A percentile compares a stretch with the other conserved stretches of the same genome.
Conservation (phyloP, 2,113 vertebrate genomes). For the Calypte anna region DNA sequence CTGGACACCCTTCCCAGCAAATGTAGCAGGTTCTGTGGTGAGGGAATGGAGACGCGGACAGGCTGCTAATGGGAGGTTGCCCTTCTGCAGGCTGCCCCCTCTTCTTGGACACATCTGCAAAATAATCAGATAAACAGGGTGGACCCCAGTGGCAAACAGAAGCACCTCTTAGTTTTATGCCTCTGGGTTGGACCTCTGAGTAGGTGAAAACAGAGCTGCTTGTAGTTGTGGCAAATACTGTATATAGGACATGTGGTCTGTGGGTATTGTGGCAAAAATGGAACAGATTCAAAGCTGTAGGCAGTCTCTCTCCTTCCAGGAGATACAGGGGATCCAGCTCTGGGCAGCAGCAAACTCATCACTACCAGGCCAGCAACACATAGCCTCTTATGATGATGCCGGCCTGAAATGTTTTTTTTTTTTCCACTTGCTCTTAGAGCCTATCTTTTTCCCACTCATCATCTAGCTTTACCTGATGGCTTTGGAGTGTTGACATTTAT, state of each 20-base stretch:
- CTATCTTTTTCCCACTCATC: background rate
- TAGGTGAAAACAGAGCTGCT: background rate
- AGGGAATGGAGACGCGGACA: background rate
- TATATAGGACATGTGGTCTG: fast-evolving
- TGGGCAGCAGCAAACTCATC: background rate
- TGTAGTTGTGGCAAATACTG: background rate
- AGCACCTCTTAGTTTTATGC: background rate
- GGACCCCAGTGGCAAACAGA: background rate
- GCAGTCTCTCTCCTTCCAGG: background rate
- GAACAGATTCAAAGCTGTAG: background rate
- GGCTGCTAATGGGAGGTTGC: background rate
- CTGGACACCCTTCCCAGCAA: background rate
- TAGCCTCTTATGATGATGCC: background rate
- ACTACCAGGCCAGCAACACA: fast-evolving
- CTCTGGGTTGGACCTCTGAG: fast-evolving
- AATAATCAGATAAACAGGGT: background rate
- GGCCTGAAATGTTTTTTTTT: background rate
- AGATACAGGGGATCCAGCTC: background rate
- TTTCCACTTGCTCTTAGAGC: background rate
- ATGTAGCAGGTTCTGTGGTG: background rate
- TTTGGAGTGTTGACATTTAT: background rate
- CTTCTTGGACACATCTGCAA: background rate
- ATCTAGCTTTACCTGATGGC: background rate
- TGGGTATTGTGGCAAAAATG: background rate
- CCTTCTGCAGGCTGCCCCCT: background rate